A percentile compares a stretch with the other conserved stretches of the same genome.
Evolutionary conservation across 2,888 invertebrate species (phyloP).

Genomic region (Chloroclystis v-ata): DNA sequence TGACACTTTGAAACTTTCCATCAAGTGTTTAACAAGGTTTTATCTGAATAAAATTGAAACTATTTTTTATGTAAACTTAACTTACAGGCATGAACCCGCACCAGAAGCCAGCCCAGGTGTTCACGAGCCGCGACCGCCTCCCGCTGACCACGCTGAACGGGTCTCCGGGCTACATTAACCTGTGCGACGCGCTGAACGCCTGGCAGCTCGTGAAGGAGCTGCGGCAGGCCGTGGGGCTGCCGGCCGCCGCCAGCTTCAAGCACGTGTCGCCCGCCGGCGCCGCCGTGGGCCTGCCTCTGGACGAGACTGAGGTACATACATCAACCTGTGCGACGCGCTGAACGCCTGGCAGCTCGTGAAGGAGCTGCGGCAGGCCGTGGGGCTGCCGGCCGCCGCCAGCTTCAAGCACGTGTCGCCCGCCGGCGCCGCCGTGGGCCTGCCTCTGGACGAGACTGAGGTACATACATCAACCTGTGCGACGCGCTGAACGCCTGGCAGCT

Average conservation of each 20-base stretch:
- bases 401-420: constrained; percentile 99
- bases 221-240: constrained; percentile 85
- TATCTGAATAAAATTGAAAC: too few species aligned
- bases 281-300: constrained; percentile 91
- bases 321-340: constrained; percentile 97
- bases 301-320: constrained; percentile 77
- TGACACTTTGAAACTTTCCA: too few species aligned
- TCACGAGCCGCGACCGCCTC: constrained; percentile 85
- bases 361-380: constrained; percentile 88
- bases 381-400: constrained; percentile 94
- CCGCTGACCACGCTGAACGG: constrained; percentile 95
- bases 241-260: constrained; percentile 98
- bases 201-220: constrained; percentile 97
- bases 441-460: constrained; percentile 74
- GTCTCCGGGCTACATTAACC: constrained; percentile 97
- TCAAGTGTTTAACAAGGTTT: too few species aligned
- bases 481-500: constrained; percentile 98
- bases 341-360: constrained; percentile 98
- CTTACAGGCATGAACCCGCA: constrained; percentile 98
- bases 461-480: constrained; percentile 96
- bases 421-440: constrained; percentile 95
- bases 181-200: constrained; percentile 97
- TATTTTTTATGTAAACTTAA: too few species aligned
- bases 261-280: constrained; percentile 99
- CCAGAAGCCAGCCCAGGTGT: constrained; percentile 96